A percentile compares a stretch with the other conserved stretches of the same genome.
Conservation (phyloP, 2,888 invertebrate genomes). For the Acleris laterana region DNA sequence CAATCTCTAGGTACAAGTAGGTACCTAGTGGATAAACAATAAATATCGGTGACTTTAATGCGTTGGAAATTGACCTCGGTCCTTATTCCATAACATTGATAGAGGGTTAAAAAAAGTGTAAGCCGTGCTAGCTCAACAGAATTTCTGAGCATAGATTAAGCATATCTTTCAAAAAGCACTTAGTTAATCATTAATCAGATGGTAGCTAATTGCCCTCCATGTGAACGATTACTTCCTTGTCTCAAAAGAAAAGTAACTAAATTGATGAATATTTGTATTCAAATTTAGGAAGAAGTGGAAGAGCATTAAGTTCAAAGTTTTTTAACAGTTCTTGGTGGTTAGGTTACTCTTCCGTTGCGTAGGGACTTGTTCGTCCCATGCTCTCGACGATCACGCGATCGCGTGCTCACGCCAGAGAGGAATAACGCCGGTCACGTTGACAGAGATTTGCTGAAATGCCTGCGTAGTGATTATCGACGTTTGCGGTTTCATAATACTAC, state of each 20-base stretch:
- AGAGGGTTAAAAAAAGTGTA: no score
- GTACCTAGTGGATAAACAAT: no score
- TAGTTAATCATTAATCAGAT: conserved; percentile 38
- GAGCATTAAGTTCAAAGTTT: conserved; percentile 2
- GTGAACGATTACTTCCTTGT: conserved; percentile 34
- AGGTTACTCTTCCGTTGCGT: background rate
- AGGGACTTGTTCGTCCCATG: conserved; percentile 27
- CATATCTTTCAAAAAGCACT: conserved; percentile 38
- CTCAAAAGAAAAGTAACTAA: background rate
- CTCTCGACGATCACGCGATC: conserved; percentile 33
- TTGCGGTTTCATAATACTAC: no score
- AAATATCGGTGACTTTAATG: no score
- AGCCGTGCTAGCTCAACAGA: no score
- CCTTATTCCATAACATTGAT: no score
- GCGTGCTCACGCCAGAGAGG: conserved; percentile 31
- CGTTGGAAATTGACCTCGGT: no score
- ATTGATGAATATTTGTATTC: no score
- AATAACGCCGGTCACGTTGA: conserved; percentile 33
- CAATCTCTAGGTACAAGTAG: no score
- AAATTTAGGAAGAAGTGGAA: background rate
- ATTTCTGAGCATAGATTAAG: conserved; percentile 30
- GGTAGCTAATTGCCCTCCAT: conserved; percentile 33
- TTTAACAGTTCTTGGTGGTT: background rate
- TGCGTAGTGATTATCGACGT: background rate
- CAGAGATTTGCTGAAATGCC: conserved; percentile 27